Evolutionary conservation across 1,140 invertebrate species (phyloP), one percentile per base, ranked within the genome.

Genomic region (Tetramorium alpestre): DNA sequence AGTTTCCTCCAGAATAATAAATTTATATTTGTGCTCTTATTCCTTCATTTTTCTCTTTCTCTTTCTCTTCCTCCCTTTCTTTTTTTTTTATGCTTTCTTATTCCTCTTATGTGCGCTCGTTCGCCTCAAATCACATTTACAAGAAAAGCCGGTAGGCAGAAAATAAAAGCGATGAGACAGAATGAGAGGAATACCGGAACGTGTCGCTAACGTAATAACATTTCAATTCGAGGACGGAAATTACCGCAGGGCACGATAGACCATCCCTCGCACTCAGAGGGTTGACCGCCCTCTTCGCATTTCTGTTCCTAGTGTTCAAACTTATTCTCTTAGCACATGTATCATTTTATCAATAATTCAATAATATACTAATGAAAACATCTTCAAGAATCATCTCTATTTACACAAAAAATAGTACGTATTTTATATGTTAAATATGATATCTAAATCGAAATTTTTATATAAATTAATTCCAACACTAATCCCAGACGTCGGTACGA

Each of bases 201-300:
- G 92, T 91, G 90, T 93, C 90, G 84, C 92, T 94, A 95, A 95
- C 91, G 93, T 92, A 95, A 95, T 95, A 94, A 94, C 92, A 93
- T 95, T 95, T 94, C 95, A 94, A 95, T 95, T 95, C 93, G 92
- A 92, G 91, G 80, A 92, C 94, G 94, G 94, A 95, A 95, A 95
- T 95, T 95, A 92, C 93, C 67, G 58, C 82, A 87, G 88, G 90
- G 88, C 89, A 91, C 72, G 77, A 54, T 44, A 49, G 78, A 65
- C 44, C 85, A 84, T 62, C 86, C 89, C 86, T 85, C 87, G 87
- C 85, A 87, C 87, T 91, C 91, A 86, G 76, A 49, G 82, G 88
- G 76, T 70, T 90, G 87, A 90, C 77, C 81, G 10, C 86, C 75
- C 60, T 69, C 28, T 11, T 54, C 73, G 65, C 49, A 22, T 56